Conservation (phyloP, 2,113 vertebrate species). For the Egretta garzetta region DNA sequence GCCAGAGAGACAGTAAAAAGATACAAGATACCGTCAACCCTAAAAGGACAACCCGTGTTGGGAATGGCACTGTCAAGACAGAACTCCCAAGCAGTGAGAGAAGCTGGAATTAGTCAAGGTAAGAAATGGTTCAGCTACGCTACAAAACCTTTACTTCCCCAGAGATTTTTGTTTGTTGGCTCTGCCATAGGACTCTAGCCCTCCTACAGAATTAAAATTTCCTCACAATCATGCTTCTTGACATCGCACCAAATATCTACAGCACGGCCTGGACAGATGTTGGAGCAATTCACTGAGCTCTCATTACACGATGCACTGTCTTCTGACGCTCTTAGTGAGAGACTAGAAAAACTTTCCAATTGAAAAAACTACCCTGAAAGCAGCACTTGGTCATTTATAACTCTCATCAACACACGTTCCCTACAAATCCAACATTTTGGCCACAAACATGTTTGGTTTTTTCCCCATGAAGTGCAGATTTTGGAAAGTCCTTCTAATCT, state of each 20-base stretch:
- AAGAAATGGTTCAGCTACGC: not conserved
- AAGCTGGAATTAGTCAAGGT: not conserved
- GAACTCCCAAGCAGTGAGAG: not conserved
- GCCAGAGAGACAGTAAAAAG: not conserved
- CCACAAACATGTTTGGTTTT: fast-evolving
- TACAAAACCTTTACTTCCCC: not conserved
- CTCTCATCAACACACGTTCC: not conserved
- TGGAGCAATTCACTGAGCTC: not conserved
- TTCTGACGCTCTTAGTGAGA: not conserved
- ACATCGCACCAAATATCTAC: not conserved
- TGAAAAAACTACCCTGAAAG: not conserved
- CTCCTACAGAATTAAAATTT: not conserved
- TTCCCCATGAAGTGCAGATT: not conserved
- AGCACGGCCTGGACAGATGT: not conserved
- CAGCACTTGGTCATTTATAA: not conserved
- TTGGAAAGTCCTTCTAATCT: not conserved
- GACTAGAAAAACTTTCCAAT: not conserved
- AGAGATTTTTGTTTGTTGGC: not conserved
- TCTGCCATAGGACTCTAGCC: not conserved
- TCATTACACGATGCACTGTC: not conserved
- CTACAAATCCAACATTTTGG: not conserved
- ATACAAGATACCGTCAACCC: not conserved
- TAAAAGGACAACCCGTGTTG: not conserved
- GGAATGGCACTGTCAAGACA: not conserved
- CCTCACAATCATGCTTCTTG: not conserved